A percentile compares a stretch with the other conserved stretches of the same genome.
phyloP scores from a whole-genome alignment of 2,888 invertebrate species.

The Eupithecia subumbrata region DNA sequence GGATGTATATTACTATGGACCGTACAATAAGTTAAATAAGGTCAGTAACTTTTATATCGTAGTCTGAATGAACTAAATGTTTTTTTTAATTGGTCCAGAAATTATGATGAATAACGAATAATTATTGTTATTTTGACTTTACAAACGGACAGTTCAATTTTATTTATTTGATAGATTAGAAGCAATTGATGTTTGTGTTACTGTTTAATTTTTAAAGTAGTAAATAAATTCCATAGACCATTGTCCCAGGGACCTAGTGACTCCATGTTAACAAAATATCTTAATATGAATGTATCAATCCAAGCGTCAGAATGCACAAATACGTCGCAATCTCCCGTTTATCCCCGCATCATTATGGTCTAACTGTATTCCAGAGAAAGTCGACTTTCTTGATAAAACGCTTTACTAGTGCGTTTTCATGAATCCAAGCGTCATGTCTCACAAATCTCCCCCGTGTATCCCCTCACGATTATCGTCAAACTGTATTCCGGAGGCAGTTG shows the following conservation, averaged over 20 bases:
- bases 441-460: constrained; percentile 42
- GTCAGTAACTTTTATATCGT: too few species aligned
- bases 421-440: constrained; percentile 14
- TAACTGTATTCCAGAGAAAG: constrained; percentile 53
- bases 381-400: constrained; percentile 61
- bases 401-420: neutral
- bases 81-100: too few species aligned
- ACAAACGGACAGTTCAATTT: too few species aligned
- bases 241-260: neutral
- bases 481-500: constrained; percentile 66
- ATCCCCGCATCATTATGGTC: constrained; percentile 55
- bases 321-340: constrained; percentile 7
- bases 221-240: neutral
- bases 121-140: too few species aligned
- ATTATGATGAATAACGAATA: too few species aligned
- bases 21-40: too few species aligned
- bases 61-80: too few species aligned
- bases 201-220: too few species aligned
- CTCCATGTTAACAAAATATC: neutral
- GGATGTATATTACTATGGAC: too few species aligned
- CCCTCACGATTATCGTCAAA: constrained; percentile 56
- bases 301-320: constrained; percentile 21
- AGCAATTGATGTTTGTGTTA: too few species aligned
- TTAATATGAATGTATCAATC: neutral
- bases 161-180: too few species aligned